These are phyloP conservation scores for Hemitrygon akajei DNA, from an alignment of 2,797 vertebrate genomes.

Conservation along the genomic window DNA sequence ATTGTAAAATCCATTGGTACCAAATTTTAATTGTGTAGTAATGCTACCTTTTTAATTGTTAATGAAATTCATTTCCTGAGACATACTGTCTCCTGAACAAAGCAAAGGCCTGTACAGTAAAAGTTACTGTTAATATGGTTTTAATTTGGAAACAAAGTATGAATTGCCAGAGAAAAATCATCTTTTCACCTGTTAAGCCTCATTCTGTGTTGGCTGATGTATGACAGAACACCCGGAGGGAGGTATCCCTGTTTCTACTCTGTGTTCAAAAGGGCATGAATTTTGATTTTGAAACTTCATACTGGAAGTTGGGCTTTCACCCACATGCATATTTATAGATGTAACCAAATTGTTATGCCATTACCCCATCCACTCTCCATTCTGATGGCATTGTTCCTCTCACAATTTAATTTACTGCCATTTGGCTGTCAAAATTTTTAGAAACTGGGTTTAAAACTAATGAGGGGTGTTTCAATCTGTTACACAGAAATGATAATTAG, in stretches of 20 bases:
- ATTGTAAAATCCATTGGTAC: not conserved
- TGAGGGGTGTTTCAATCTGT: slow-evolving; percentile 29
- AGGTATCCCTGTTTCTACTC: not conserved
- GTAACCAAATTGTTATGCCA: not conserved
- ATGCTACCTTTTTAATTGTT: not conserved
- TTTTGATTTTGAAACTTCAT: not conserved
- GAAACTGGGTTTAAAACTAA: slow-evolving; percentile 31
- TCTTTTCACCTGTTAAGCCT: not conserved
- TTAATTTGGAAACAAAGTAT: not conserved
- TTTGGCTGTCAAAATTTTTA: slow-evolving; percentile 9
- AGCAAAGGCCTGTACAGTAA: slow-evolving; percentile 35
- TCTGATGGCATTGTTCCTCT: slow-evolving; percentile 24
- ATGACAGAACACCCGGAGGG: not conserved
- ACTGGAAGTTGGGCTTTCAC: slow-evolving; percentile 23
- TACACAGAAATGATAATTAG: slow-evolving; percentile 22
- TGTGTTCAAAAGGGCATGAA: slow-evolving; percentile 19
- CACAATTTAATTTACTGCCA: slow-evolving; percentile 20
- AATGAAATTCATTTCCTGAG: not conserved
- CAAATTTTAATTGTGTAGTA: not conserved
- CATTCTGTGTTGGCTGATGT: slow-evolving; percentile 19
- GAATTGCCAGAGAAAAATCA: not conserved
- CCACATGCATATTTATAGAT: not conserved
- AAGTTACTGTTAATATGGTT: slow-evolving; percentile 7
- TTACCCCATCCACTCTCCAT: not conserved
- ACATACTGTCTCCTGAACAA: not conserved